phyloP scores from a whole-genome alignment of 2,888 invertebrate genomes.

The Diplazon laetatorius region DNA sequence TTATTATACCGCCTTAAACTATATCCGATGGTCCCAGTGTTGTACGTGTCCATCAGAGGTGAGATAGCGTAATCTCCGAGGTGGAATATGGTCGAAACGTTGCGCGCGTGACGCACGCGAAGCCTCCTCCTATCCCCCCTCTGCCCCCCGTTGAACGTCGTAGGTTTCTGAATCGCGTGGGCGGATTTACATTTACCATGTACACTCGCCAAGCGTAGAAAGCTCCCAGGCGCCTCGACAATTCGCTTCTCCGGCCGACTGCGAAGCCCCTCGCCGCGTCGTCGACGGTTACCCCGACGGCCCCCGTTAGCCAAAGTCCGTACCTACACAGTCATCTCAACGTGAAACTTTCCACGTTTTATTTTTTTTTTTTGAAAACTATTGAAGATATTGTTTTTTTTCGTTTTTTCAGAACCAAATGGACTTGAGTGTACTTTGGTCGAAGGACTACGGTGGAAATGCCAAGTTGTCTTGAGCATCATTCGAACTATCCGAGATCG shows the following conservation, averaged over 20 bases:
- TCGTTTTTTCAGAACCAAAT: no score
- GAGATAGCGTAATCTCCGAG: slow-evolving; percentile 45
- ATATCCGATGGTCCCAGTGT: not conserved
- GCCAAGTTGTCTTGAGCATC: no score
- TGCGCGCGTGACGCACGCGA: slow-evolving; percentile 57
- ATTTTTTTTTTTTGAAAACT: no score
- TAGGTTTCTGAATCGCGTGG: slow-evolving; percentile 54
- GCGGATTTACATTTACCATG: slow-evolving; percentile 62
- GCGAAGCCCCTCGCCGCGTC: slow-evolving; percentile 55
- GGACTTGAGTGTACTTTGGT: no score
- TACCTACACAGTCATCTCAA: not conserved
- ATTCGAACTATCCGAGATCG: no score
- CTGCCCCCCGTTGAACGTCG: slow-evolving; percentile 36
- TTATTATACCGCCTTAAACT: not conserved
- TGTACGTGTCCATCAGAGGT: slow-evolving; percentile 18
- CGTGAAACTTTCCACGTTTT: not conserved
- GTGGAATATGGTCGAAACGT: slow-evolving; percentile 17
- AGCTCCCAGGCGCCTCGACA: slow-evolving; percentile 36
- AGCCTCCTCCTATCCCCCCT: no score
- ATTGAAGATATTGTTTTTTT: no score
- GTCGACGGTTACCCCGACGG: slow-evolving; percentile 36
- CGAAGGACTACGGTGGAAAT: no score
- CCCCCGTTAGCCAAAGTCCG: not conserved
- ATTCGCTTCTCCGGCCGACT: slow-evolving; percentile 34
- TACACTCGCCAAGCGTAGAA: slow-evolving; percentile 20